A percentile compares a stretch with the other conserved stretches of the same genome.
These are phyloP conservation scores for Epirrhoe tristata DNA, from an alignment of 2,888 invertebrate genomes.

Conservation along the genomic window DNA sequence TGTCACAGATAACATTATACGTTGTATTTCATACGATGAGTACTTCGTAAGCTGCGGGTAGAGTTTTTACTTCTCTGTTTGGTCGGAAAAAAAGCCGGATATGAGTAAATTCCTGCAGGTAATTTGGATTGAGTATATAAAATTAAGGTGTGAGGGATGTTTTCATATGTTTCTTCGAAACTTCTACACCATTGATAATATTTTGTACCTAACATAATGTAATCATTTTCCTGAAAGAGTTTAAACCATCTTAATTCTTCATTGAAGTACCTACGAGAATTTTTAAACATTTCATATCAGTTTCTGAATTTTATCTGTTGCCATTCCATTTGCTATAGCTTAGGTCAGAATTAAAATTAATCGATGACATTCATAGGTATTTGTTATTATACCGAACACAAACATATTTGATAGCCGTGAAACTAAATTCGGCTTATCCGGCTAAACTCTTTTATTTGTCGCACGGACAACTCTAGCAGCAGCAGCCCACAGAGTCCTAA, in stretches of 20 bases:
- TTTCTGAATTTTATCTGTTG: too few species aligned
- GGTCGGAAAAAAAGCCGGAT: not conserved
- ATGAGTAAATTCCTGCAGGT: not conserved
- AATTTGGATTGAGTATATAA: not conserved
- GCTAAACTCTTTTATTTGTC: conserved; percentile 5
- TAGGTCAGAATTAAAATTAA: too few species aligned
- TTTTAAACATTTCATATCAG: too few species aligned
- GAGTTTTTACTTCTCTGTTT: not conserved
- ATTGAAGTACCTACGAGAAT: too few species aligned
- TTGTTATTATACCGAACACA: too few species aligned
- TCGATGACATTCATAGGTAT: too few species aligned
- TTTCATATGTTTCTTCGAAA: not conserved
- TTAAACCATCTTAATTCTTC: too few species aligned
- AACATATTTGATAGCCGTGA: not conserved
- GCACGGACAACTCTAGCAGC: conserved; percentile 7
- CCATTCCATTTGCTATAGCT: too few species aligned
- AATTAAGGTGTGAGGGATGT: not conserved
- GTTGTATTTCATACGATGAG: conserved; percentile 18
- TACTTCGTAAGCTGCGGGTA: conserved; percentile 4
- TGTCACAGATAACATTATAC: not conserved
- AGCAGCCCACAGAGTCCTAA: conserved; percentile 34
- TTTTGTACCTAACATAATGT: too few species aligned
- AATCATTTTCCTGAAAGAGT: too few species aligned
- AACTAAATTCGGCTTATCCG: not conserved
- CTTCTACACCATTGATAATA: too few species aligned